These are phyloP conservation scores for Peromyscus leucopus DNA, from an alignment of 2,113 vertebrate species.

Conservation along the genomic window DNA sequence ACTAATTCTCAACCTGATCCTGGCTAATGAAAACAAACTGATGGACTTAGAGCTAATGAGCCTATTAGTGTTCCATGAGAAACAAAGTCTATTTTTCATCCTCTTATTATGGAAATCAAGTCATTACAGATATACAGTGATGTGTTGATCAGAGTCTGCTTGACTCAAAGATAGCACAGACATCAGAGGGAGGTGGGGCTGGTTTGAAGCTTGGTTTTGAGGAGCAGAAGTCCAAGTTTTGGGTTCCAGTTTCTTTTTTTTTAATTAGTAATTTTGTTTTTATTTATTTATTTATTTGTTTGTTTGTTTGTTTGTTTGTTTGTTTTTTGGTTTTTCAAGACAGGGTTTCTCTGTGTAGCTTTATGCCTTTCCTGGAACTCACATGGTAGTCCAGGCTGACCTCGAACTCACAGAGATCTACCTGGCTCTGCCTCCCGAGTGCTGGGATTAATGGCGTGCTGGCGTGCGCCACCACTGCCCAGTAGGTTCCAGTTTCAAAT, in stretches of 20 bases:
- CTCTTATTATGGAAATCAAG: conserved; percentile 79
- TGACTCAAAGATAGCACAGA: conserved; percentile 60
- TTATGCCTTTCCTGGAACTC: too few species aligned
- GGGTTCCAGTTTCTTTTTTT: neutral
- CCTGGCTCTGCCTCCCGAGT: too few species aligned
- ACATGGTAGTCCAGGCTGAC: too few species aligned
- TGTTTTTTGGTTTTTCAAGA: too few species aligned
- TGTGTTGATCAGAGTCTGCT: conserved; percentile 65
- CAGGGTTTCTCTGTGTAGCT: too few species aligned
- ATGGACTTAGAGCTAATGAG: conserved; percentile 81
- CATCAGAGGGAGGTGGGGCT: neutral
- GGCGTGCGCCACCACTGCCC: too few species aligned
- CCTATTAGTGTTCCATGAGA: conserved; percentile 77
- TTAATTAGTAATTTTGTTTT: too few species aligned
- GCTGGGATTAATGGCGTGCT: too few species aligned
- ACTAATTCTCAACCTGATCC: conserved; percentile 55
- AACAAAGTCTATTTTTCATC: conserved; percentile 70
- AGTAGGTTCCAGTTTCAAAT: neutral
- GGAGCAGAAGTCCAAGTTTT: neutral
- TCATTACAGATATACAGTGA: conserved; percentile 73
- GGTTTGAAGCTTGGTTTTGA: neutral
- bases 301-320: too few species aligned
- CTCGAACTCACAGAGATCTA: too few species aligned
- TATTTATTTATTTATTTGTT: too few species aligned
- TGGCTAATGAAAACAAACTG: conserved; percentile 77